Percentiles rank a stretch among this genome's conserved stretches.
phyloP scores from a whole-genome alignment of 2,888 invertebrate genomes.

The Drosophila formosana region DNA sequence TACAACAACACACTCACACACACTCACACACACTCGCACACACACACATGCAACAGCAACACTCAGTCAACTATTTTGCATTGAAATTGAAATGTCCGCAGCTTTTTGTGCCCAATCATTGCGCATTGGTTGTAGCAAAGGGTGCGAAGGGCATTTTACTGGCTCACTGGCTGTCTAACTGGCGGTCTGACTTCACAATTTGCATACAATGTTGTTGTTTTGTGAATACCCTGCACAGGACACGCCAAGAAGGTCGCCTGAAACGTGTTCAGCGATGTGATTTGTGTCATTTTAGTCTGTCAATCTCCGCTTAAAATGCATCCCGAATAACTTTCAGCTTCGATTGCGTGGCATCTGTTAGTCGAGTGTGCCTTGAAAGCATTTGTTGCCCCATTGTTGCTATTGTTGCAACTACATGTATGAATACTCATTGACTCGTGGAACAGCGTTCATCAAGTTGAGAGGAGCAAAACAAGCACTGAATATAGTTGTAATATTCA shows the following conservation, averaged over 20 bases:
- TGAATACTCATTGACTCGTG: constrained; percentile 21
- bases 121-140: constrained; percentile 5
- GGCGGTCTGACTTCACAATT: constrained; percentile 17
- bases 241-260: background rate
- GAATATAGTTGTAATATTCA: background rate
- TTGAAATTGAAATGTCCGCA: constrained; percentile 73
- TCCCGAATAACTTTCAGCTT: too few relatives aligned
- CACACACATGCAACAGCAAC: constrained; percentile 15
- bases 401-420: constrained; percentile 10
- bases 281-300: too few relatives aligned
- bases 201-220: constrained; percentile 9
- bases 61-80: constrained; percentile 66
- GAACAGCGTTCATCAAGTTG: background rate
- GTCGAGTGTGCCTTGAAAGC: background rate
- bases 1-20: constrained; percentile 8
- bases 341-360: background rate
- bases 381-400: background rate
- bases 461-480: background rate
- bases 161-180: constrained; percentile 8
- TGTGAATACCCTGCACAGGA: too few relatives aligned
- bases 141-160: constrained; percentile 15
- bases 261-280: background rate
- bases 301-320: too few relatives aligned
- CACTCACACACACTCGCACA: constrained; percentile 1
- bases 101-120: constrained; percentile 60